phyloP scores from a whole-genome alignment of 2,113 vertebrate species.

The Garra rufa region DNA sequence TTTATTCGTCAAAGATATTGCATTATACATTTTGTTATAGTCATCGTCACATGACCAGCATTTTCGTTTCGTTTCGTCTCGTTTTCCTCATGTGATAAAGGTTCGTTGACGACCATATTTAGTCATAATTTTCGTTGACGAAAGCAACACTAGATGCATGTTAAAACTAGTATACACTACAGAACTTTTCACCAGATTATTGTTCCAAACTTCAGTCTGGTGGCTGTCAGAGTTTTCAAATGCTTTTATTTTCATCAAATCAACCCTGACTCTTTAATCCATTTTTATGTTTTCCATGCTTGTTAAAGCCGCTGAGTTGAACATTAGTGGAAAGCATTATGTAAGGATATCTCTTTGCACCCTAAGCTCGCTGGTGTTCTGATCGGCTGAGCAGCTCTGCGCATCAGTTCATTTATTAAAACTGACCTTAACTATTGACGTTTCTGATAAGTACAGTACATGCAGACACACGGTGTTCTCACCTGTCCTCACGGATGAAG shows the following conservation, averaged over 20 bases:
- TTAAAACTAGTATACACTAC: not conserved
- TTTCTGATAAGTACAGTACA: not conserved
- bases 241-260: not conserved
- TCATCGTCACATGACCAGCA: too few relatives aligned
- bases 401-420: not conserved
- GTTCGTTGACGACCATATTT: too few relatives aligned
- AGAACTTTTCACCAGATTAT: not conserved
- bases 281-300: not conserved
- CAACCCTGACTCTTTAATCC: not conserved
- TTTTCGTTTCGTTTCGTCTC: too few relatives aligned
- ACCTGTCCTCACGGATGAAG: slow-evolving; percentile 80
- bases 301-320: not conserved
- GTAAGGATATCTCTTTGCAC: not conserved
- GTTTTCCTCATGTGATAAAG: too few relatives aligned
- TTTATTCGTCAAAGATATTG: too few relatives aligned
- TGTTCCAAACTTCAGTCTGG: not conserved
- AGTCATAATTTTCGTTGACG: too few relatives aligned
- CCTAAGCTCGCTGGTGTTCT: not conserved
- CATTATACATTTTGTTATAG: too few relatives aligned
- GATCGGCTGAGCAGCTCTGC: not conserved
- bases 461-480: slow-evolving; percentile 44
- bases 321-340: not conserved
- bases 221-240: too few relatives aligned
- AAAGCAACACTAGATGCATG: too few relatives aligned
- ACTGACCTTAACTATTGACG: not conserved